Conservation (phyloP, 1,140 invertebrate species). For the Bombus haemorrhoidalis region DNA sequence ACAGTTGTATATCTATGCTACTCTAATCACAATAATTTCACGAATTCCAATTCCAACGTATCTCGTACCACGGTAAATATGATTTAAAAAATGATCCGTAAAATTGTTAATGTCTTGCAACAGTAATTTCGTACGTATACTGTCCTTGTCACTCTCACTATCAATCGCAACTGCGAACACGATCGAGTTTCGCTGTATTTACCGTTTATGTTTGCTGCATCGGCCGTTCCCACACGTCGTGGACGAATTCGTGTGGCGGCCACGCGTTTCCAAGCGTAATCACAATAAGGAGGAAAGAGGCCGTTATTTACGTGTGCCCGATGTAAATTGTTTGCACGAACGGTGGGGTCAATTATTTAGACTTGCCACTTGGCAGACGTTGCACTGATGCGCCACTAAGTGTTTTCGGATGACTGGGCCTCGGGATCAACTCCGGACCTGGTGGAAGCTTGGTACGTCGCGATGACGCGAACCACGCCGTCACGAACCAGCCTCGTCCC, state of each 20-base stretch:
- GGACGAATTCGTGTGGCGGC: constrained; percentile 40
- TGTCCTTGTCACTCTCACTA: not conserved
- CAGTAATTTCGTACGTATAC: no score
- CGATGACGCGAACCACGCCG: constrained; percentile 39
- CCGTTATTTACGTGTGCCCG: constrained; percentile 57
- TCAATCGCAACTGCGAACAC: not conserved
- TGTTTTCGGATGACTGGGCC: constrained; percentile 68
- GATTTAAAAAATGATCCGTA: not conserved
- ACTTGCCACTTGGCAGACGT: constrained; percentile 44
- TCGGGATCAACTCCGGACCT: constrained; percentile 17
- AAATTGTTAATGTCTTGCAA: not conserved
- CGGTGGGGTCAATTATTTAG: constrained; percentile 69
- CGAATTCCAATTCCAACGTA: not conserved
- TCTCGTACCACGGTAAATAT: not conserved
- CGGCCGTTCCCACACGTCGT: not conserved
- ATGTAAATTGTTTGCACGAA: constrained; percentile 66
- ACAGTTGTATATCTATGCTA: no score
- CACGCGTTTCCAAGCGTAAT: constrained; percentile 28
- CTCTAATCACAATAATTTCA: not conserved
- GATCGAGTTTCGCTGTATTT: not conserved
- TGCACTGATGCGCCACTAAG: constrained; percentile 63
- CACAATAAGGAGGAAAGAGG: constrained; percentile 33
- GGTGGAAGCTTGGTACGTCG: constrained; percentile 29
- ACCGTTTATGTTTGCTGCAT: not conserved
- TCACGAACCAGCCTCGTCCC: not conserved